Conservation (phyloP, 2,797 vertebrate species). For the Sebastes iracundus region DNA sequence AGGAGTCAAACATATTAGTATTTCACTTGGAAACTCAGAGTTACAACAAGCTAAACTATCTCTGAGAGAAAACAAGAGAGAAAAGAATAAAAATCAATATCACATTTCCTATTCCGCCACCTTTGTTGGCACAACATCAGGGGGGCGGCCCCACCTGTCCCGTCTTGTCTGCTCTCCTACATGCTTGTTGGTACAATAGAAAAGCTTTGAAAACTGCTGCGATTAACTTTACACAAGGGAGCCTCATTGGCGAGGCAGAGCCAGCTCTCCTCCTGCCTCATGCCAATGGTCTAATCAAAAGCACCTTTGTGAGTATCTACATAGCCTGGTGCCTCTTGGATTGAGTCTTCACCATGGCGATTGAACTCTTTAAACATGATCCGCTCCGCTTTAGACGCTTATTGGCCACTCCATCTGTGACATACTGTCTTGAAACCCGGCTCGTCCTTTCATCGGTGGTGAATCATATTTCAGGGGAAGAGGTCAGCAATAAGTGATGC, state of each 20-base stretch:
- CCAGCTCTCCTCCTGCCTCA: slow-evolving; percentile 35
- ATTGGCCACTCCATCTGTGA: neutral
- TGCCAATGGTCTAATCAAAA: slow-evolving; percentile 64
- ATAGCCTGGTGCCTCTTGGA: slow-evolving; percentile 33
- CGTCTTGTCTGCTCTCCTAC: slow-evolving; percentile 23
- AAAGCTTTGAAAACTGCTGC: slow-evolving; percentile 54
- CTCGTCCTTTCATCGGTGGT: slow-evolving; percentile 4
- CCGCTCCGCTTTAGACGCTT: neutral
- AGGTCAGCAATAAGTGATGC: neutral
- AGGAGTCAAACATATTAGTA: neutral
- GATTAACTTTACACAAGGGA: slow-evolving; percentile 55
- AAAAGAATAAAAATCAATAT: neutral
- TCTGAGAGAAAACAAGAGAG: neutral
- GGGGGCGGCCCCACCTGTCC: neutral
- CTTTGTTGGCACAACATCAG: neutral
- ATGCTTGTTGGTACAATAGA: slow-evolving; percentile 27
- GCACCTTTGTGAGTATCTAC: slow-evolving; percentile 57
- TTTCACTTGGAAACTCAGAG: neutral
- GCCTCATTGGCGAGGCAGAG: slow-evolving; percentile 53
- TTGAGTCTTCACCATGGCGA: slow-evolving; percentile 17
- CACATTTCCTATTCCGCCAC: slow-evolving; percentile 12
- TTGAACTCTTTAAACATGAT: slow-evolving; percentile 40
- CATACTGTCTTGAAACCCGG: neutral
- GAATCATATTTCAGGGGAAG: slow-evolving; percentile 3
- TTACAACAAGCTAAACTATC: neutral